Percentiles rank a stretch among this genome's conserved stretches.
Conservation (phyloP, 2,797 vertebrate species). For the Danio aesculapii region DNA sequence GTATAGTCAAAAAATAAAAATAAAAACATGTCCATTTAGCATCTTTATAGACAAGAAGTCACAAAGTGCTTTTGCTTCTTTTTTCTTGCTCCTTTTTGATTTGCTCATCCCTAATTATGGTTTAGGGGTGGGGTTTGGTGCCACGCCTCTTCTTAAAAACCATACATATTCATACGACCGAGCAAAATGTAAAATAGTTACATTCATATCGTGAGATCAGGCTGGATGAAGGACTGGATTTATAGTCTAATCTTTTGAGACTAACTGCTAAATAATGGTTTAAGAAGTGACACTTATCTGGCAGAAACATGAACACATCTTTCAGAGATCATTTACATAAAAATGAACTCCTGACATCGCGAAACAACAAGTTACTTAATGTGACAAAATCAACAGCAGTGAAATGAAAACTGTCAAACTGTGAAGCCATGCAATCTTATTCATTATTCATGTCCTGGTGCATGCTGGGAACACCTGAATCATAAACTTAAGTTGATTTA, state of each 20-base stretch:
- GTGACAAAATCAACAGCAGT: slow-evolving; percentile 16
- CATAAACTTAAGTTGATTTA: background rate
- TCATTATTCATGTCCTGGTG: slow-evolving; percentile 17
- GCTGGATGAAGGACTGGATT: background rate
- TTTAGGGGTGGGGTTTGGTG: no score
- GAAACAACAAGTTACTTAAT: background rate
- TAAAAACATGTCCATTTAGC: no score
- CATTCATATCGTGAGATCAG: no score
- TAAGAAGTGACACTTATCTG: background rate
- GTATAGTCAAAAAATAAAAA: no score
- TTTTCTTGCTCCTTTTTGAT: no score
- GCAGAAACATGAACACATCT: background rate
- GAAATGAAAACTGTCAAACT: slow-evolving; percentile 21
- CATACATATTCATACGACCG: no score
- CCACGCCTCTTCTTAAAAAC: no score
- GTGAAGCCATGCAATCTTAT: background rate
- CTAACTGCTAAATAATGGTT: background rate
- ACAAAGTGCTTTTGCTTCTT: no score
- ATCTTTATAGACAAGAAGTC: no score
- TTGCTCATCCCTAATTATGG: no score
- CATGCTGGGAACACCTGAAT: slow-evolving; percentile 29
- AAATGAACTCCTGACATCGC: slow-evolving; percentile 1
- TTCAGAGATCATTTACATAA: background rate
- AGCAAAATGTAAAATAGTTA: no score
- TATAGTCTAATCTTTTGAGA: background rate